Base-by-base conservation (phyloP, 2,113 vertebrate species). In the Alligator mississippiensis region DNA sequence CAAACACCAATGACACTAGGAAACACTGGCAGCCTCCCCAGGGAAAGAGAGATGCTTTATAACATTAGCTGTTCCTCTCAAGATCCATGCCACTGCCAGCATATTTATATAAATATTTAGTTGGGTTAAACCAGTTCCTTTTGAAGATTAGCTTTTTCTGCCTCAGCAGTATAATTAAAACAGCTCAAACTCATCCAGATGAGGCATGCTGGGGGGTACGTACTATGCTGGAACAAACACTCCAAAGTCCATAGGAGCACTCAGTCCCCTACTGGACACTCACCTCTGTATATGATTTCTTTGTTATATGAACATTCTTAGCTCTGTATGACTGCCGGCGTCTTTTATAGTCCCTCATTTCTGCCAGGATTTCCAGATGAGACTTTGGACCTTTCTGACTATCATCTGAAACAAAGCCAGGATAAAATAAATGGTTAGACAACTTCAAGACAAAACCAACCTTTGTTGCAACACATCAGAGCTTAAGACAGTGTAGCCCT, bases 231-330 rank as follows among this genome's bases (percentile, higher is more conserved):
- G 38, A 38, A 17, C 30, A 12, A 22, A 12, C 19, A 72, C 8
- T 22, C 11, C 38, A 72, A 72, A 22, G 21, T 34, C 34, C 4
- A 21, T 21, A 22, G 38, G 21, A 11, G 12, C 70, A 38, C 38
- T 5, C 19, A 75, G 72, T 63, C 27, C 75, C 11, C 61, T 12
- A 59, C 90, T 13, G n/a, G 4, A 47, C 30, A 74, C 97, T 94
- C 68, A 99, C 99, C 98, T 99, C 99, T 0, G 99, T 99, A 95
- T 99, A 99, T 6, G 99, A 99, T 84, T 99, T 99, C 97, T 99
- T 99, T 59, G 99, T 99, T 97, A 99, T 99, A 92, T 99, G 99
- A 76, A 99, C 99, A 30, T 99, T 99, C 97, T 99, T 99, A 66
- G 99, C 99, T 95, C 99, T 98, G 85, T 99, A 99, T 1, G 99